Evolutionary conservation across 2,888 invertebrate species (phyloP).

Genomic region (Quadroppia sp.): DNA sequence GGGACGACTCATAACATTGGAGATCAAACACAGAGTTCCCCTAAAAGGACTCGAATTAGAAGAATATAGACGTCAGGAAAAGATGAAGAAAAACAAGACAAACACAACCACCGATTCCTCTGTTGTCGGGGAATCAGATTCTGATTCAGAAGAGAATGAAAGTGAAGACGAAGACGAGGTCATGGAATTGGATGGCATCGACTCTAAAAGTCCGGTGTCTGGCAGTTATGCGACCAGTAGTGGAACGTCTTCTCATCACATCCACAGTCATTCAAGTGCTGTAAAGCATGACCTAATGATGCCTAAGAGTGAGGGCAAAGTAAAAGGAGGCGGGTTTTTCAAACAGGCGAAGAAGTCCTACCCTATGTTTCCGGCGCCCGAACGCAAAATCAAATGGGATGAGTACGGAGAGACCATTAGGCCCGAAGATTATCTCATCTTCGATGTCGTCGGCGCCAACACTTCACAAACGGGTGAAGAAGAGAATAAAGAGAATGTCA

Average conservation of each 20-base stretch:
- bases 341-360: constrained; percentile 83
- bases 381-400: constrained; percentile 75
- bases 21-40: constrained; percentile 56
- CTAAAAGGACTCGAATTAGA: constrained; percentile 60
- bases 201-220: not conserved
- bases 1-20: constrained; percentile 43
- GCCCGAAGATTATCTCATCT: constrained; percentile 73
- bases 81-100: constrained; percentile 52
- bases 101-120: not conserved
- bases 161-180: constrained; percentile 67
- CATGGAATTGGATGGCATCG: constrained; percentile 59
- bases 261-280: not conserved
- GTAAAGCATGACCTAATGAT: constrained; percentile 74
- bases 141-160: constrained; percentile 67
- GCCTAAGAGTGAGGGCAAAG: constrained; percentile 54
- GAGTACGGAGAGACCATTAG: constrained; percentile 95
- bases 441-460: constrained; percentile 44
- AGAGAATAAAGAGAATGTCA: constrained; percentile 48
- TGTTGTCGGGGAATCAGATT: constrained; percentile 47
- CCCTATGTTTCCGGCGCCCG: constrained; percentile 96
- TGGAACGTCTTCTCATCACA: constrained; percentile 1
- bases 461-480: constrained; percentile 36
- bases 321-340: constrained; percentile 67
- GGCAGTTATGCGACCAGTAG: not conserved
- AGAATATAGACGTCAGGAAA: constrained; percentile 55